A percentile compares a stretch with the other conserved stretches of the same genome.
Evolutionary conservation across 2,797 vertebrate species (phyloP).

Genomic region (Stomatorhinus walkeri): DNA sequence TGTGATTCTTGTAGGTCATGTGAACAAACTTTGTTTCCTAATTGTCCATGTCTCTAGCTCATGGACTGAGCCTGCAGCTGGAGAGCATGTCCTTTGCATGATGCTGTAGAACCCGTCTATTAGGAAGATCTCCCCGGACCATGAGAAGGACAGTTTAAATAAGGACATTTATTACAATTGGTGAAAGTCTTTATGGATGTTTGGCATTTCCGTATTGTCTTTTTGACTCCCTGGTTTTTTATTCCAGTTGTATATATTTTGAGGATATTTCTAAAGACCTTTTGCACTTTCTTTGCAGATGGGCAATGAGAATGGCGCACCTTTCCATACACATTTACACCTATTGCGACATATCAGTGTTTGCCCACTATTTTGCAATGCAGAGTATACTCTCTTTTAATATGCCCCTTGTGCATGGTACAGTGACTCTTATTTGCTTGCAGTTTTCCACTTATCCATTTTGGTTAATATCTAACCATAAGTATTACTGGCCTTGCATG

Average conservation of each 20-base stretch:
- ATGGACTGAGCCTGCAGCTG: neutral
- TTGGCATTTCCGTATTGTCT: neutral
- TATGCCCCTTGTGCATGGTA: neutral
- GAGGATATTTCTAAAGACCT: neutral
- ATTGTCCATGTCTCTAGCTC: neutral
- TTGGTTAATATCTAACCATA: neutral
- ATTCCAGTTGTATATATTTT: neutral
- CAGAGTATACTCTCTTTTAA: neutral
- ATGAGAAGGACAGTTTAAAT: neutral
- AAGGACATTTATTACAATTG: neutral
- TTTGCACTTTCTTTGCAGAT: neutral
- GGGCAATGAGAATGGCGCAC: neutral
- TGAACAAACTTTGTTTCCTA: neutral
- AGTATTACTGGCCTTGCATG: neutral
- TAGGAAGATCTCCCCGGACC: neutral
- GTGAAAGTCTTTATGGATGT: neutral
- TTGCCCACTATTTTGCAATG: neutral
- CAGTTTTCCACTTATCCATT: slow-evolving; percentile 13
- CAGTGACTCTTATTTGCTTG: slow-evolving; percentile 7
- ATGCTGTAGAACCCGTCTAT: neutral
- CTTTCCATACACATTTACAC: neutral
- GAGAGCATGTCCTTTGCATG: neutral
- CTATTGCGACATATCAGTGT: neutral
- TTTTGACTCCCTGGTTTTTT: neutral
- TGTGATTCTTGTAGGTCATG: slow-evolving; percentile 46